Base-by-base conservation (phyloP, 2,113 vertebrate genomes). In the Brienomyrus brachyistius region DNA sequence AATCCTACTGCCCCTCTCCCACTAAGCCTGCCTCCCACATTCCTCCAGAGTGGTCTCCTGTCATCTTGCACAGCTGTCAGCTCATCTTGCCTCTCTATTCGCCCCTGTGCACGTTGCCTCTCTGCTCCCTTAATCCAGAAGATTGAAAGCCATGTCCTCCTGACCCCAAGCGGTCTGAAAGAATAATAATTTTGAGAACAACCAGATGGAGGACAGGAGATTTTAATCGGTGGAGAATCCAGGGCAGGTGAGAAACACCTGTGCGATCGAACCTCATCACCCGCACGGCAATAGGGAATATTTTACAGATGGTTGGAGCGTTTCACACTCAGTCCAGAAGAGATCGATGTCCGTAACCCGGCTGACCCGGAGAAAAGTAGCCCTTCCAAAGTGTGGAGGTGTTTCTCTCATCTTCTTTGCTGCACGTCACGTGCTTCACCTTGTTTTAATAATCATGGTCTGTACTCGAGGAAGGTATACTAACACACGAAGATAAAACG, bases 181-280 rank as follows among this genome's bases (percentile, higher is more conserved):
- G 85, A 87, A 87, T 87, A 54, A 87, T 87, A 35, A 87, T 87
- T 87, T 87, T 87, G 50, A 54, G 51, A 87, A 87, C 48, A 48
- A 87, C 85, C 85, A 54, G 85, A 54, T 54, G 85, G 85, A 56
- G 15, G 85, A 87, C 31, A 54, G 48, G 23, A 19, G 40, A 54
- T 56, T 87, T 87, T 87, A 87, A 87, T 87, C 27, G 50, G n/a
- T 48, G n/a, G 85, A 86, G 48, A 87, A 54, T 48, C 50, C 51
- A 40, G 50, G 31, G 50, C 31, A n/a, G 85, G 85, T 35, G 27
- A 56, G 51, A 87, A 48, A 54, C 27, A 87, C 85, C 85, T 54
- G 50, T 27, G 48, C 85, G 15, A 5, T 52, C 19, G 17, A 87
- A 87, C 85, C 15, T 40, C 50, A 54, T 54, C 85, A 87, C 51